Evolutionary conservation across 2,797 vertebrate species (phyloP).

Genomic region (Trachurus trachurus): DNA sequence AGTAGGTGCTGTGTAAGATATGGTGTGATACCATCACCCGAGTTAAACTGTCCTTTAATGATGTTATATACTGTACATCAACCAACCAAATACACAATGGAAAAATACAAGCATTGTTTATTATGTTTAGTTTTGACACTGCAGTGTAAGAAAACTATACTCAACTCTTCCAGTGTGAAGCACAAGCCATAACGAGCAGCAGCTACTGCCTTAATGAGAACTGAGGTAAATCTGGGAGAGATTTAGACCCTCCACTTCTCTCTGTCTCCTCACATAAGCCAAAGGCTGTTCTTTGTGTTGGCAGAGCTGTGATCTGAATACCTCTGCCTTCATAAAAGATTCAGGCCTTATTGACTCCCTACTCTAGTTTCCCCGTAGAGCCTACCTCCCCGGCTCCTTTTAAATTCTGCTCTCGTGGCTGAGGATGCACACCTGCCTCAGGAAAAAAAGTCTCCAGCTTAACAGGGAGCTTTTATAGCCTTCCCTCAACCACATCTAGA

Average conservation of each 20-base stretch:
- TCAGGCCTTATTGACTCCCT: conserved; percentile 91
- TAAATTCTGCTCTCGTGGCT: conserved; percentile 81
- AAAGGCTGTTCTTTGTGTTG: conserved; percentile 87
- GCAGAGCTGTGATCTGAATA: conserved; percentile 92
- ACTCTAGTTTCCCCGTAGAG: conserved; percentile 77
- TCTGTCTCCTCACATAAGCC: conserved; percentile 84
- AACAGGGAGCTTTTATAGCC: conserved; percentile 65
- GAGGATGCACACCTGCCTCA: conserved; percentile 72
- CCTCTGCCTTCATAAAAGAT: conserved; percentile 94
- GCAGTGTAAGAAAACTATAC: conserved; percentile 22
- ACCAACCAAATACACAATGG: background rate
- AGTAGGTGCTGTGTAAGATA: no score
- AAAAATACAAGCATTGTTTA: background rate
- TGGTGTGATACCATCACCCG: background rate
- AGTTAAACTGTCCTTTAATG: background rate
- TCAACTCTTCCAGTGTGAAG: conserved; percentile 18
- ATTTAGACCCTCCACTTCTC: conserved; percentile 72
- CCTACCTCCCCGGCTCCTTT: conserved; percentile 75
- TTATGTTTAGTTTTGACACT: conserved; percentile 25
- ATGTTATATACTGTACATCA: background rate
- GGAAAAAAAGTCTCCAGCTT: conserved; percentile 48
- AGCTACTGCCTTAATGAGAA: conserved; percentile 75
- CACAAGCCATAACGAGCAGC: conserved; percentile 53
- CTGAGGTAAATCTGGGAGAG: conserved; percentile 72
- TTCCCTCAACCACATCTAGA: conserved; percentile 51